Conservation (phyloP, 1,140 invertebrate species). For the Sminthurinus signatus region DNA sequence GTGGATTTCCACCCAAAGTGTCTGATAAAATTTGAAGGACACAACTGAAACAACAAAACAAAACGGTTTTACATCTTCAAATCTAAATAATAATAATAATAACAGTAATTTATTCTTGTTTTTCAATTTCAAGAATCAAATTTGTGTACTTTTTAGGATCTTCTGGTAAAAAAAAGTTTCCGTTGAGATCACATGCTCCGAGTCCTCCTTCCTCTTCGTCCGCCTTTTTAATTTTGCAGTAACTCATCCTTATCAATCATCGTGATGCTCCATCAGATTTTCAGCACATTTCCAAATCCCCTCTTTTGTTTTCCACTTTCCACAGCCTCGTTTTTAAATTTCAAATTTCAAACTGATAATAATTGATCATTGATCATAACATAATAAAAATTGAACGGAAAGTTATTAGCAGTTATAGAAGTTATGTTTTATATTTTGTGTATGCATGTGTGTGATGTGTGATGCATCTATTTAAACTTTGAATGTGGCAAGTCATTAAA, state of each 20-base stretch:
- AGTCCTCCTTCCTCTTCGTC: no score
- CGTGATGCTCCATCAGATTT: background rate
- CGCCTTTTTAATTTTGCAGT: background rate
- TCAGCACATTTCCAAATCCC: background rate
- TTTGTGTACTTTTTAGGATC: background rate
- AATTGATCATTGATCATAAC: background rate
- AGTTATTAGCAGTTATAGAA: no score
- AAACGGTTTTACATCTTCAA: background rate
- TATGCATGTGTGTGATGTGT: no score
- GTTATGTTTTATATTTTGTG: no score
- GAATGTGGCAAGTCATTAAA: no score
- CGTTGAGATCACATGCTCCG: constrained; percentile 5
- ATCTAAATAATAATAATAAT: background rate
- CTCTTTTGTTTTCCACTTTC: background rate
- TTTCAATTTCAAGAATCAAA: background rate
- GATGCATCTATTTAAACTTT: no score
- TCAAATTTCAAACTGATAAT: background rate
- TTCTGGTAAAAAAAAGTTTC: constrained; percentile 2
- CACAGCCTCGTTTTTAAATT: background rate
- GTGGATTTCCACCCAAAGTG: background rate
- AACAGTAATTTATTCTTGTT: background rate
- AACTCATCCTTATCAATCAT: background rate
- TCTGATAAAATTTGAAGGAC: constrained; percentile 9
- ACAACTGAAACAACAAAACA: background rate
- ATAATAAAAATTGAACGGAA: no score